Percentiles rank a stretch among this genome's conserved stretches.
These are phyloP conservation scores for Malurus leucopterus DNA, from an alignment of 2,797 vertebrate species.

Conservation along the genomic window DNA sequence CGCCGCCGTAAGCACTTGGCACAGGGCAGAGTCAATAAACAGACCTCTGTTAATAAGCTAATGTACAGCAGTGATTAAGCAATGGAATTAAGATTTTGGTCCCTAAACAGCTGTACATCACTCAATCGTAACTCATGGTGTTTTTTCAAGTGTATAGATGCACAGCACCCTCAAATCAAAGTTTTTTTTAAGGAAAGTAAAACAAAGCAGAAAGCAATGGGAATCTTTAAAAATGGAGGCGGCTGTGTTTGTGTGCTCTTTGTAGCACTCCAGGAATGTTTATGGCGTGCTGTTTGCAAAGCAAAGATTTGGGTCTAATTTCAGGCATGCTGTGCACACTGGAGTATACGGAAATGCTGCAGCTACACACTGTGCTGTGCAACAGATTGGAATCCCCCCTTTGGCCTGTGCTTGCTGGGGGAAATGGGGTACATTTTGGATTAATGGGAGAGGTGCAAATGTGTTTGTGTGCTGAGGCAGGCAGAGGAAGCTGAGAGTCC, in stretches of 20 bases:
- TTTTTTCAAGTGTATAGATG: neutral
- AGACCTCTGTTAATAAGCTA: constrained; percentile 28
- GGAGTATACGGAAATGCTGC: neutral
- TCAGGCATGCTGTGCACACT: neutral
- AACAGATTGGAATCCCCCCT: constrained; percentile 4
- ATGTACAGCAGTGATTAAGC: constrained; percentile 1
- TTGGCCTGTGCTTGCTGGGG: constrained; percentile 5
- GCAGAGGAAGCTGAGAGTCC: neutral
- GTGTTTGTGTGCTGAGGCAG: neutral
- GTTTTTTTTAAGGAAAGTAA: neutral
- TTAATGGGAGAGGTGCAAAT: neutral
- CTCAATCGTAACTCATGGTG: neutral
- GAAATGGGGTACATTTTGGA: neutral
- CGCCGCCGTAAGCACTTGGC: constrained; percentile 23
- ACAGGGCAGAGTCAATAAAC: constrained; percentile 28
- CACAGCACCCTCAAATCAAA: neutral
- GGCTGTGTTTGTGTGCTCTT: neutral
- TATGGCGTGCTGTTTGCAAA: neutral
- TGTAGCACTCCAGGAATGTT: neutral
- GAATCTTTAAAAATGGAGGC: neutral
- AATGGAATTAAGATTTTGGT: neutral
- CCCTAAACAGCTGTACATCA: neutral
- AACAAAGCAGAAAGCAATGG: neutral
- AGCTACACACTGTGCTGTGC: neutral
- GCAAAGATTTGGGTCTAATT: constrained; percentile 10